A percentile compares a stretch with the other conserved stretches of the same genome.
phyloP scores from a whole-genome alignment of 2,113 vertebrate genomes.

The Bothrops jararaca region DNA sequence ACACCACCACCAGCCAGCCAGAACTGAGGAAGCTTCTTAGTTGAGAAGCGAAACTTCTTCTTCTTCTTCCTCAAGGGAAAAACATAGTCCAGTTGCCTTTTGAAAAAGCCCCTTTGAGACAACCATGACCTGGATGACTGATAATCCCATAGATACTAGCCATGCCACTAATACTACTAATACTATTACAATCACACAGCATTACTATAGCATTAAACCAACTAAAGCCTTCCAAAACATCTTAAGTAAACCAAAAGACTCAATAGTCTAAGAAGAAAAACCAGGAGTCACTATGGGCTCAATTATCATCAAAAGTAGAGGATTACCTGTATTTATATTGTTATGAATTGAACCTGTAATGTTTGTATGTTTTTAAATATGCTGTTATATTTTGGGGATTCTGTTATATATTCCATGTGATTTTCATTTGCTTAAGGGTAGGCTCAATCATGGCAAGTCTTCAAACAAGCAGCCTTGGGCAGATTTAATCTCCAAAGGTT shows the following conservation, averaged over 20 bases:
- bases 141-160: not conserved
- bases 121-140: not conserved
- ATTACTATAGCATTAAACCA: not conserved
- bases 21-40: not conserved
- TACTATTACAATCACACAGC: not conserved
- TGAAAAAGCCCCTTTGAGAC: not conserved
- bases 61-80: too few species aligned
- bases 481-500: slow-evolving; percentile 14
- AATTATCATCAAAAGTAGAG: not conserved
- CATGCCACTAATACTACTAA: not conserved
- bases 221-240: not conserved
- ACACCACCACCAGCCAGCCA: not conserved
- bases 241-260: not conserved
- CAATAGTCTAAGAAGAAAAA: not conserved
- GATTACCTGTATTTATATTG: not conserved
- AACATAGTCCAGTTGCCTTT: not conserved
- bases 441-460: slow-evolving; percentile 14
- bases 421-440: slow-evolving; percentile 7
- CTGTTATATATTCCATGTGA: not conserved
- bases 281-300: not conserved
- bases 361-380: not conserved
- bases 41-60: not conserved
- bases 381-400: not conserved
- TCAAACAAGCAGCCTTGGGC: slow-evolving; percentile 28
- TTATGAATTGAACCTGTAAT: not conserved